A percentile compares a stretch with the other conserved stretches of the same genome.
Evolutionary conservation across 2,113 vertebrate genomes (phyloP).

Genomic region (Benitochromis conjunctus): DNA sequence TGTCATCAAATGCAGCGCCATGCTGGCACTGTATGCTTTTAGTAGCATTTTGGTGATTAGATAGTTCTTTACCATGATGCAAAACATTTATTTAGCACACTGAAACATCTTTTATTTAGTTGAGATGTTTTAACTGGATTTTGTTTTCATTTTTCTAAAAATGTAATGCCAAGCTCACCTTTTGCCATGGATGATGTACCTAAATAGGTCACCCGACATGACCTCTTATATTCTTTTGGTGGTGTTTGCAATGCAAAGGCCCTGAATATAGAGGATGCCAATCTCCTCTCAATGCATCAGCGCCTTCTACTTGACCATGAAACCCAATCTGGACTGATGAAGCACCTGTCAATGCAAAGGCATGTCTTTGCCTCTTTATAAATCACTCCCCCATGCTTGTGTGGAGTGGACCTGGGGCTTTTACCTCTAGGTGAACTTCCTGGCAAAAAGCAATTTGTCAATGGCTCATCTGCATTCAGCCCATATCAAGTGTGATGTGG

Average conservation of each 20-base stretch:
- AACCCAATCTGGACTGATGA: conserved; percentile 57
- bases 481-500: conserved; percentile 30
- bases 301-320: conserved; percentile 62
- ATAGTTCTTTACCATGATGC: neutral
- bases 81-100: neutral
- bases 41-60: neutral
- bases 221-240: neutral
- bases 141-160: neutral
- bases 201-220: neutral
- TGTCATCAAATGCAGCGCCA: neutral
- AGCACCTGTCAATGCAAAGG: conserved; percentile 60
- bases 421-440: conserved; percentile 56
- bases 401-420: conserved; percentile 29
- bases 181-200: neutral
- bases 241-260: neutral
- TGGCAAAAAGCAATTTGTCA: conserved; percentile 63
- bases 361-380: conserved; percentile 51
- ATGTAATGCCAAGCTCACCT: neutral
- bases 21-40: neutral
- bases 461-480: conserved; percentile 64
- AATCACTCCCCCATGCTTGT: conserved; percentile 39
- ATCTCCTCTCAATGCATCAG: conserved; percentile 29
- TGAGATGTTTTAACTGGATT: neutral
- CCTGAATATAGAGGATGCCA: conserved; percentile 14
- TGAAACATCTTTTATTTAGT: neutral